Base-by-base conservation (phyloP, 2,113 vertebrate species). In the Peromyscus maniculatus region DNA sequence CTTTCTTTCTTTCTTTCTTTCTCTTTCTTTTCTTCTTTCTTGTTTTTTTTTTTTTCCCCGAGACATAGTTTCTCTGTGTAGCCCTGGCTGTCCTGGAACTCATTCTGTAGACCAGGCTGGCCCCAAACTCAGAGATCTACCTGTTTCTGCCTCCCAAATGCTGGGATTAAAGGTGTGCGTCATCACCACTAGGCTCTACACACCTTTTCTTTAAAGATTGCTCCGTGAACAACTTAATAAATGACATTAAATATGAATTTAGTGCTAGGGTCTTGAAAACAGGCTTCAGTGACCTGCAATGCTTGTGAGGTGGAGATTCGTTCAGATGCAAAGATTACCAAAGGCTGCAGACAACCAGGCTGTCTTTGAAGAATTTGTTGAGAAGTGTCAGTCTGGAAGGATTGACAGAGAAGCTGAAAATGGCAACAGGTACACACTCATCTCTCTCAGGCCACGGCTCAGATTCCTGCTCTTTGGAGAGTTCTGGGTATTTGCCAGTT, bases 181-280 rank as follows among this genome's bases (percentile, higher is more conserved):
- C 62, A 26, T 7, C 62, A 64, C 1, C 8, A 22, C 62, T 22
- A 22, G 24, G 62, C 62, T 64, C 62, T 2, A 9, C 64, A 31
- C 26, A 67, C 3, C 26, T 67, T 67, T 28, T 96, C 52, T 89
- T 92, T 33, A 67, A 89, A 87, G 39, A 97, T 21, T 87, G 28
- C 43, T 33, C 66, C 46, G 26, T 57, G 55, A 59, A 59, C 79
- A 83, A 59, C 17, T 3, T 39, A 39, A 7, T 64, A n/a, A 59
- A 69, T 3, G 8, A 13, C 43, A 52, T 36, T 69, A 87, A 84
- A 72, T 69, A 17, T 62, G 79, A 78, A 87, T 86, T 92, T 79
- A 87, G 13, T 62, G 31, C 5, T 67, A 10, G 3, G 24, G 31
- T 89, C 66, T 94, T 87, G 64, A 93, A 77, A 89, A 80, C 36